Evolutionary conservation across 2,113 vertebrate species (phyloP).

Genomic region (Trogon surrucura): DNA sequence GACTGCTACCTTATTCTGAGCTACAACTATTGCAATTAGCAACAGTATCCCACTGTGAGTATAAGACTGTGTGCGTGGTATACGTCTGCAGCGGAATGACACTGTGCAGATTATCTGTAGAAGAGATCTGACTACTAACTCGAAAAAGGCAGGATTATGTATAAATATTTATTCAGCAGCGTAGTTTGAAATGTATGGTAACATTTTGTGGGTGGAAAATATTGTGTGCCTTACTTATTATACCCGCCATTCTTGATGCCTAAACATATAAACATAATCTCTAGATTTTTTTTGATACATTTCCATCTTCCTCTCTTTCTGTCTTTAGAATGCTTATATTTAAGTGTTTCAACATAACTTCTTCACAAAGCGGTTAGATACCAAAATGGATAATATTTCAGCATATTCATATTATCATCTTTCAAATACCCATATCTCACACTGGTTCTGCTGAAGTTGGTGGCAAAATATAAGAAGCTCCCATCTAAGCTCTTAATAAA

Average conservation of each 20-base stretch:
- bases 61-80: not conserved
- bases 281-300: not conserved
- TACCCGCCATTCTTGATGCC: not conserved
- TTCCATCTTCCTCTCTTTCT: not conserved
- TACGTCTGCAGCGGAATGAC: not conserved
- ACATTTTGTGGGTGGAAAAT: not conserved
- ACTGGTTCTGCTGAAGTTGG: not conserved
- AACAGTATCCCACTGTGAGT: constrained; percentile 33
- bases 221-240: not conserved
- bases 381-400: not conserved
- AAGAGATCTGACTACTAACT: not conserved
- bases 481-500: not conserved
- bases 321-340: not conserved
- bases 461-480: not conserved
- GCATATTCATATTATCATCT: not conserved
- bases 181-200: not conserved
- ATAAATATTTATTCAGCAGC: not conserved
- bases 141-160: not conserved
- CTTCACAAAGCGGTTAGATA: not conserved
- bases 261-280: not conserved
- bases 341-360: not conserved
- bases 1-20: constrained; percentile 9
- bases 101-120: not conserved
- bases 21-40: constrained; percentile 53
- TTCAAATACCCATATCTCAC: not conserved